Evolutionary conservation across 2,113 vertebrate genomes (phyloP), one percentile per base, ranked within the genome.

Genomic region (Myrmecophaga tridactyla): DNA sequence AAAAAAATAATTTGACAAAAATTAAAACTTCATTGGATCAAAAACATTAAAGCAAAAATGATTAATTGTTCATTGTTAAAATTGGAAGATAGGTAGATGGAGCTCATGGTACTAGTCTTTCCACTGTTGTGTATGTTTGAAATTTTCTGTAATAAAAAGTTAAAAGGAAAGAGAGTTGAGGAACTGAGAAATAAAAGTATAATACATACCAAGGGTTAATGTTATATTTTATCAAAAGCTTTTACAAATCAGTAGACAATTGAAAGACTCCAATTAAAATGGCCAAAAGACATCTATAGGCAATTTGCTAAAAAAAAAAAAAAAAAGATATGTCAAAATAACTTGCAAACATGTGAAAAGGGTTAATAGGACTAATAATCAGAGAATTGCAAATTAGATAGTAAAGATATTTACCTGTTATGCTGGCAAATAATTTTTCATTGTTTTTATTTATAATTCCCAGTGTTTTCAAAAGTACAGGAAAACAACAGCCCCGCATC

Each of bases 221-320:
- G 62, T 81, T n/a, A 77, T 20, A 34, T 89, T 70, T 65, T 67
- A 43, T 51, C 60, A 51, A 95, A 89, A 89, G 14, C 60, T 7
- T 94, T 86, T 94, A 86, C 14, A 96, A 80, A 58, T 70, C 56
- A 94, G 43, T 67, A 72, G 80, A 76, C 7, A 90, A 31, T 94
- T 95, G 4, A 83, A 27, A 90, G n/a, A 23, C 48, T 51, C 48
- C n/a, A 53, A 27, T 29, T 92, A 39, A 89, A 96, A 51, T 87
- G 56, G 10, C 63, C 43, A 39, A 77, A 83, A 81, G 41, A 70
- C 18, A 7, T 21, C 39, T 88, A 72, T 3, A 77, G 39, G 81
- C 20, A 86, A 46, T 43, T 83, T 36, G 36, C 20, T 13, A 13
- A 93, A 62, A 77, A 29, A 29, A 75, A 36, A 13, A 93, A 62